Conservation (phyloP, 2,888 invertebrate species). For the Notodromas monacha region DNA sequence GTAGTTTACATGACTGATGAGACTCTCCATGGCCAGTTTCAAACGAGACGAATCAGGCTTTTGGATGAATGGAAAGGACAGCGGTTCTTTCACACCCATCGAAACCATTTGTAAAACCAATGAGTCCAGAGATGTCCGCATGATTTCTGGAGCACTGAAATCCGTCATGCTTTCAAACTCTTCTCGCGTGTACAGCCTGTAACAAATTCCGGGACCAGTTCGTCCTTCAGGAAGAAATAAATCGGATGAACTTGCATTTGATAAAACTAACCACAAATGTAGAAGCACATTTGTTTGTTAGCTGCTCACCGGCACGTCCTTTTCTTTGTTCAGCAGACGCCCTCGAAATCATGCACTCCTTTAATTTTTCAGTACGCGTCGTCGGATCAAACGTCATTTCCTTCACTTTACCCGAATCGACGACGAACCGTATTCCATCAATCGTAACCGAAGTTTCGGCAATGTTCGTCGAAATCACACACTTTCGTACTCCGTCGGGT, state of each 20-base stretch:
- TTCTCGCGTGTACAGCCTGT: constrained; percentile 48
- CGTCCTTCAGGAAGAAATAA: constrained; percentile 15
- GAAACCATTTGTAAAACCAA: constrained; percentile 68
- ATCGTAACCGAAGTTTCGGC: constrained; percentile 96
- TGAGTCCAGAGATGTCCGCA: constrained; percentile 69
- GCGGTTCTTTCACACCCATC: constrained; percentile 60
- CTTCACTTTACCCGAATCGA: constrained; percentile 87
- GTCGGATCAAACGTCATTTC: constrained; percentile 81
- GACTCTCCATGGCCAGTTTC: constrained; percentile 46
- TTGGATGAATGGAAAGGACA: constrained; percentile 78
- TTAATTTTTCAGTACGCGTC: constrained; percentile 56
- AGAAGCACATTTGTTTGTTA: neutral
- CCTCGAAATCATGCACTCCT: constrained; percentile 88
- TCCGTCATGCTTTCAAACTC: constrained; percentile 42
- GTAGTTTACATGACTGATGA: constrained; percentile 58
- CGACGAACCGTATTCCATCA: constrained; percentile 83
- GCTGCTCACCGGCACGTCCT: constrained; percentile 35
- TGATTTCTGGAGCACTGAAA: constrained; percentile 70
- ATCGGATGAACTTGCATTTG: too few species aligned
- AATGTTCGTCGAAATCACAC: constrained; percentile 88
- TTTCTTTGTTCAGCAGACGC: constrained; percentile 89
- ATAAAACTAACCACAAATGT: too few species aligned
- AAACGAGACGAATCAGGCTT: constrained; percentile 50
- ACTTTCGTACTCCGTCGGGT: constrained; percentile 74
- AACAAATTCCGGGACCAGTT: constrained; percentile 70